Conservation (phyloP, 2,888 invertebrate species). For the Drosophila acutilabella region DNA sequence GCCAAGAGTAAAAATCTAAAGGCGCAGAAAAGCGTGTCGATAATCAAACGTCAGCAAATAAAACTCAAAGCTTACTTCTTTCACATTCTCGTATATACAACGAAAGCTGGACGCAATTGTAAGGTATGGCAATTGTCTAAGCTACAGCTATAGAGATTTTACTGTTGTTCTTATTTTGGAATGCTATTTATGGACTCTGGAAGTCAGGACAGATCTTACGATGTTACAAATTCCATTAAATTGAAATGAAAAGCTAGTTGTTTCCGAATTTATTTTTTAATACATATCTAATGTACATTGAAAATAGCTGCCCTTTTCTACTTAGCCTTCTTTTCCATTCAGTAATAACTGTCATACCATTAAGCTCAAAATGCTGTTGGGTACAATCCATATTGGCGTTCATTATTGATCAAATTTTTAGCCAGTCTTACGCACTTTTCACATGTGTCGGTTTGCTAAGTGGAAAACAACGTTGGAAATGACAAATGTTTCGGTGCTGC, state of each 20-base stretch:
- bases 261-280: too few relatives aligned
- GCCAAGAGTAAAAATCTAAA: slow-evolving; percentile 28
- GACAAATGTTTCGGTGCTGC: slow-evolving; percentile 21
- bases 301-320: too few relatives aligned
- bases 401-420: not conserved
- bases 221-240: slow-evolving; percentile 17
- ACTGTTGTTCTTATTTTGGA: slow-evolving; percentile 28
- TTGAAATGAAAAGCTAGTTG: slow-evolving; percentile 7
- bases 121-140: not conserved
- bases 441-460: not conserved
- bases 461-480: slow-evolving; percentile 13
- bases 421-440: not conserved
- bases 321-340: too few relatives aligned
- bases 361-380: too few relatives aligned
- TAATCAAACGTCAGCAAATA: slow-evolving; percentile 78
- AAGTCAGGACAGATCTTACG: slow-evolving; percentile 25
- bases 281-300: too few relatives aligned
- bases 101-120: slow-evolving; percentile 41
- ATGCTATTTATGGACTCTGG: slow-evolving; percentile 38
- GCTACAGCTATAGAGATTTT: slow-evolving; percentile 32
- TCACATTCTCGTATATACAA: slow-evolving; percentile 32
- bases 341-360: too few relatives aligned
- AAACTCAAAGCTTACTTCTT: slow-evolving; percentile 68
- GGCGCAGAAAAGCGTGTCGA: slow-evolving; percentile 69
- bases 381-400: not conserved